Base-by-base conservation (phyloP, 2,797 vertebrate genomes). In the Carapus acus region DNA sequence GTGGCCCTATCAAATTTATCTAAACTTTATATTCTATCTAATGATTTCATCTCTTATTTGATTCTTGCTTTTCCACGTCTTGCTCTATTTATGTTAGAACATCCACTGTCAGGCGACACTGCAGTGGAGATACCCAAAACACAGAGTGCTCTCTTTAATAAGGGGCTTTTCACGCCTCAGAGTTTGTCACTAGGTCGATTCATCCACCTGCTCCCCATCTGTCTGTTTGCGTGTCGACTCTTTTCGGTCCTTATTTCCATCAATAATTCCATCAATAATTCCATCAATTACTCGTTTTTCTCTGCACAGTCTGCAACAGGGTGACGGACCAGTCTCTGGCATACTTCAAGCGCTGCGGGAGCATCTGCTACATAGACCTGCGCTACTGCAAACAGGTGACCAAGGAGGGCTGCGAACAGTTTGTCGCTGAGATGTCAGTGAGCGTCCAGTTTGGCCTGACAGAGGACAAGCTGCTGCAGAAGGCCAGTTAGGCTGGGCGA, bases 341-440 rank as follows among this genome's bases (percentile, higher is more conserved):
- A 69, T 98, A 93, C 83, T 97, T 98, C 86, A 97, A 97, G 84
- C 94, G 94, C 56, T 98, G 94, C 38, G 94, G 93, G 17, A 97
- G 93, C 83, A 93, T 98, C 82, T 94, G 92, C 78, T 92, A 90
- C 66, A 97, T 98, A 24, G 94, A 98, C 87, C 85, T 98, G 84
- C 89, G 94, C 58, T 96, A 90, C 91, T 98, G 94, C 89, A 96
- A 94, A 83, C 93, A 94, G 78, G 94, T 98, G 79, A 94, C 90
- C 58, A 92, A 90, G 83, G 93, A 93, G 62, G 92, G 93, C 62
- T 98, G 95, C 0, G 92, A 94, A 80, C 93, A 91, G 81, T 97
- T 98, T 86, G 87, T 98, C 8, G 94, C 94, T 0, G 94, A 98
- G 53, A 97, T 96, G 94, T 97, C 93, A 0, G 94, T 97, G 63